Evolutionary conservation across 1,140 invertebrate species (phyloP).

Genomic region (Teleogryllus occipitalis): DNA sequence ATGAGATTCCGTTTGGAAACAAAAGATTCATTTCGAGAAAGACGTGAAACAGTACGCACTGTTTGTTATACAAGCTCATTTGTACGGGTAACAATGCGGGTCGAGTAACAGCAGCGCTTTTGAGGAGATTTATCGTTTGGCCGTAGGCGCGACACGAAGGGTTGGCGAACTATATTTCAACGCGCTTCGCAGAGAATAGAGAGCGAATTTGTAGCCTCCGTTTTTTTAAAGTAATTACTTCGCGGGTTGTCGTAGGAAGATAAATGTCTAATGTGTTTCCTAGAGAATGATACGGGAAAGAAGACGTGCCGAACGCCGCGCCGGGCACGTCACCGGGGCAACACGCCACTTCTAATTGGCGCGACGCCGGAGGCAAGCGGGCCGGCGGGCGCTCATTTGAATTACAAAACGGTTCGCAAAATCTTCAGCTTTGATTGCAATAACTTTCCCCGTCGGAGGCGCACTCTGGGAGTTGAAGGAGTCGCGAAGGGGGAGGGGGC

Average conservation of each 20-base stretch:
- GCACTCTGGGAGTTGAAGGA: too few relatives aligned
- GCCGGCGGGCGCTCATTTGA: not conserved
- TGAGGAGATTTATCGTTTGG: too few relatives aligned
- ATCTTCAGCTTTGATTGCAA: slow-evolving; percentile 4
- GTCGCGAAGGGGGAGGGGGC: too few relatives aligned
- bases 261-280: not conserved
- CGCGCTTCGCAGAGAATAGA: not conserved
- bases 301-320: not conserved
- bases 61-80: too few relatives aligned
- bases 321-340: not conserved
- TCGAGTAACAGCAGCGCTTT: too few relatives aligned
- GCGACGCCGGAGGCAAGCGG: not conserved
- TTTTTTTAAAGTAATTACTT: not conserved
- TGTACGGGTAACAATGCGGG: too few relatives aligned
- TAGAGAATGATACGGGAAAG: not conserved
- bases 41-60: too few relatives aligned
- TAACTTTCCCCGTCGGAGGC: not conserved
- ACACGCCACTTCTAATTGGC: not conserved
- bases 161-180: too few relatives aligned
- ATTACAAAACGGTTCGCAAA: not conserved
- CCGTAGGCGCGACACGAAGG: too few relatives aligned
- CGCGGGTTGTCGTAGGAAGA: not conserved
- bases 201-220: not conserved
- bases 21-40: too few relatives aligned
- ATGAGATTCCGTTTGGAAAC: too few relatives aligned